Base-by-base conservation (phyloP, 2,888 invertebrate species). In the Sipha maydis region DNA sequence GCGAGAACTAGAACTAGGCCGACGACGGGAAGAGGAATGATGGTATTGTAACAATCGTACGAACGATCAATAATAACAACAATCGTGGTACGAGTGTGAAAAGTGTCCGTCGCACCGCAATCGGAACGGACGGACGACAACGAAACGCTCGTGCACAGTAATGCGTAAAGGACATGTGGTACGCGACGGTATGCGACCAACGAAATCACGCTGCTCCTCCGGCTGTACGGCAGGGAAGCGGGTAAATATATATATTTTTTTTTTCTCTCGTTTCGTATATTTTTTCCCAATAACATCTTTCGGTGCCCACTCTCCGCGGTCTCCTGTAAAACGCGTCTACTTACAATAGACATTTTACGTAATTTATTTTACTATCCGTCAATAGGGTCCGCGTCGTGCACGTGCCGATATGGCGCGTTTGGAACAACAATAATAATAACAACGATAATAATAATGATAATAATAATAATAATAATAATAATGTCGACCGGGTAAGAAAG, bases 321-420 rank as follows among this genome's bases (percentile, higher is more conserved):
- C 67, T 56, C 79, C 48, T 8, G 48, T n/a, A 0, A n/a, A 41
- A n/a, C 77, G 34, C 41, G 5, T 25, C 48, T n/a, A 5, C 61
- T 0, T n/a, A 34, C 34, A 25, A 38, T 41, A 8, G 7, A 77
- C 14, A 77, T 8, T 69, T 3, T 77, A 77, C 3, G 9, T 0
- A 25, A 77, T 25, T 17, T 77, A 38, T 48, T 61, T 61, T 9
- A 61, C 7, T 9, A 54, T 25, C 69, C 77, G 77, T 85, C 77
- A 78, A 85, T 85, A 21, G 67, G 31, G 54, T n/a, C 56, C 21
- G 25, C 67, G 71, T 31, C 19, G 56, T 4, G 73, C 86, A 86
- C 86, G 86, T 86, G 86, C 86, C 86, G 86, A 80, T 86, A 86
- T 86, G 86, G 86, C 86, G 86, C 79, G 41, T 86, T 80, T 80